Evolutionary conservation across 2,113 vertebrate species (phyloP).

Genomic region (Upupa epops): DNA sequence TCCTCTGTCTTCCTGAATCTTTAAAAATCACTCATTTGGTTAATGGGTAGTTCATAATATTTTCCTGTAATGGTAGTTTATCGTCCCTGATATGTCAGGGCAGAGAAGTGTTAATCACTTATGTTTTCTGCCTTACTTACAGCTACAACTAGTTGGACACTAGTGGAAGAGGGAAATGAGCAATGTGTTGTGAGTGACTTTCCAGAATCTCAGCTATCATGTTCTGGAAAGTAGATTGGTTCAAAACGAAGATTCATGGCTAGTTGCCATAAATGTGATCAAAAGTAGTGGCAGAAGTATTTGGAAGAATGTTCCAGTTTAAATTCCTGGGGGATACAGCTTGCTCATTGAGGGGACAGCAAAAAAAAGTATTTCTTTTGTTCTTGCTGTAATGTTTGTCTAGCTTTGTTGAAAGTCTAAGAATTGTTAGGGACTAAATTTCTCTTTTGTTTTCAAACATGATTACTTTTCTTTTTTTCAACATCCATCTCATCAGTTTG

Average conservation of each 20-base stretch:
- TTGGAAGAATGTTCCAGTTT: not conserved
- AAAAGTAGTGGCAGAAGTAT: not conserved
- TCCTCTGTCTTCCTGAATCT: not conserved
- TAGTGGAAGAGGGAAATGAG: not conserved
- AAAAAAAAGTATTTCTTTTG: not conserved
- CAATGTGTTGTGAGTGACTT: not conserved
- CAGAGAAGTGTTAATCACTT: not conserved
- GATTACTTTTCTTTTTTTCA: not conserved
- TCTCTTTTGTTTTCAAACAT: not conserved
- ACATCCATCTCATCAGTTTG: not conserved
- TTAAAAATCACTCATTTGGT: not conserved
- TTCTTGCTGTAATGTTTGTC: not conserved
- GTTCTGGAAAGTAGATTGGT: not conserved
- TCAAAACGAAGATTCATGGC: not conserved
- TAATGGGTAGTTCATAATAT: not conserved
- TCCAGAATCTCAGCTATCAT: not conserved
- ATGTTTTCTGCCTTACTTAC: not conserved
- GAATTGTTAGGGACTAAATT: not conserved
- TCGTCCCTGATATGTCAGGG: accelerated
- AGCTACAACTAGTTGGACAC: not conserved
- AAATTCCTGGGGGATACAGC: not conserved
- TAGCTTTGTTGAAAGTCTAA: not conserved
- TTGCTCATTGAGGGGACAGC: not conserved
- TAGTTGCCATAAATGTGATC: not conserved
- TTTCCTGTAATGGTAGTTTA: not conserved